These are phyloP conservation scores for Leptinotarsa lineolata DNA, from an alignment of 1,140 invertebrate species.

Conservation along the genomic window DNA sequence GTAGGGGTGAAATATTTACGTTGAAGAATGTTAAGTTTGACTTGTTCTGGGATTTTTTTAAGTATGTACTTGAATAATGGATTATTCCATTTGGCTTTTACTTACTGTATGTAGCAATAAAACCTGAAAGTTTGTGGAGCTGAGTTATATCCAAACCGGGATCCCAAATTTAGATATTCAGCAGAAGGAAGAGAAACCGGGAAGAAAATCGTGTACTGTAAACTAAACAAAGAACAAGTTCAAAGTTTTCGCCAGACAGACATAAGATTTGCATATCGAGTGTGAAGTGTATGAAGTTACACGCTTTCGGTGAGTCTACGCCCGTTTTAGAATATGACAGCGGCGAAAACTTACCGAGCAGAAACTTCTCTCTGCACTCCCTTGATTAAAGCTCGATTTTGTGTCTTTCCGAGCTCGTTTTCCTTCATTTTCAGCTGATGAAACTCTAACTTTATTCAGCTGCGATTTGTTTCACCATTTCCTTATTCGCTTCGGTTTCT, in stretches of 20 bases:
- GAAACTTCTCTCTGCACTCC: neutral
- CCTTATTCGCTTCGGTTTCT: constrained; percentile 31
- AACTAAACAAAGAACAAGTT: constrained; percentile 30
- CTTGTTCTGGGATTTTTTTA: too few species aligned
- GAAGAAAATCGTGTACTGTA: constrained; percentile 21
- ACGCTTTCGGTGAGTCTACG: constrained; percentile 7
- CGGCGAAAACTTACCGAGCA: neutral
- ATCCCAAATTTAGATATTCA: neutral
- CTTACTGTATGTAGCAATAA: too few species aligned
- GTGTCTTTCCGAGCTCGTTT: neutral
- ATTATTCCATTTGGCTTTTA: too few species aligned
- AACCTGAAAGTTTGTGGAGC: too few species aligned
- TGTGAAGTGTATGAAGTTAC: constrained; percentile 37
- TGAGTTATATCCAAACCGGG: neutral
- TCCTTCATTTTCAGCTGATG: neutral
- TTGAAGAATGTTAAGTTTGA: too few species aligned
- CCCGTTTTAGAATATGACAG: neutral
- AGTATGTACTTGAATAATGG: too few species aligned
- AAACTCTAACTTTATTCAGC: constrained; percentile 29
- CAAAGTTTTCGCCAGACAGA: constrained; percentile 29
- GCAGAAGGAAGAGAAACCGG: constrained; percentile 1
- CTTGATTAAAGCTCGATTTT: neutral
- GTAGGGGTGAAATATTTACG: too few species aligned
- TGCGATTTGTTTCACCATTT: constrained; percentile 39
- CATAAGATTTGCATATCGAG: constrained; percentile 37